Evolutionary conservation across 2,113 vertebrate species (phyloP).

Genomic region (Phasianus colchicus): DNA sequence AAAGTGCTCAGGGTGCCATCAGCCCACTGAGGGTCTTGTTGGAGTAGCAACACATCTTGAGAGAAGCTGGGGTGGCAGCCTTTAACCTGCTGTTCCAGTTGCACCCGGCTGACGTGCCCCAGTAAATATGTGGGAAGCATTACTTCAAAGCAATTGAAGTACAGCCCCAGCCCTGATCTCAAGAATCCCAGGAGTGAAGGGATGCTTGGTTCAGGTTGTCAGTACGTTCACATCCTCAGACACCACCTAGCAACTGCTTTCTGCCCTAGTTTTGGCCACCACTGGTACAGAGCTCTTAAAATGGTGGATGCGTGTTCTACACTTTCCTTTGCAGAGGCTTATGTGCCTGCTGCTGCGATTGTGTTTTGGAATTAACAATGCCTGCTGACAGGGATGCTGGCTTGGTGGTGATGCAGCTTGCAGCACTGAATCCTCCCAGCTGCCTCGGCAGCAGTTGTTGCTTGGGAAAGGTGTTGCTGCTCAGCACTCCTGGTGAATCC

Average conservation of each 20-base stretch:
- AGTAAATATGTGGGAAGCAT: neutral
- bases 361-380: neutral
- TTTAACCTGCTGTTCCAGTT: neutral
- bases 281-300: neutral
- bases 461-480: neutral
- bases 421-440: neutral
- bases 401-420: neutral
- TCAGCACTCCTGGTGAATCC: neutral
- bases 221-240: neutral
- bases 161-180: neutral
- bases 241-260: neutral
- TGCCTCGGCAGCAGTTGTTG: neutral
- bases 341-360: neutral
- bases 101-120: neutral
- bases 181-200: neutral
- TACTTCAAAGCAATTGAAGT: neutral
- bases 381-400: neutral
- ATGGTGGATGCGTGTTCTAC: accelerated
- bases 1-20: neutral
- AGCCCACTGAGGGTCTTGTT: neutral
- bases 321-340: neutral
- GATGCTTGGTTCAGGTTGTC: neutral
- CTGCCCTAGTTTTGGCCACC: neutral
- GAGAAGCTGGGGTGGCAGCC: neutral
- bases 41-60: accelerated